Conservation (phyloP, 1,140 invertebrate species). For the Lucilia cuprina region DNA sequence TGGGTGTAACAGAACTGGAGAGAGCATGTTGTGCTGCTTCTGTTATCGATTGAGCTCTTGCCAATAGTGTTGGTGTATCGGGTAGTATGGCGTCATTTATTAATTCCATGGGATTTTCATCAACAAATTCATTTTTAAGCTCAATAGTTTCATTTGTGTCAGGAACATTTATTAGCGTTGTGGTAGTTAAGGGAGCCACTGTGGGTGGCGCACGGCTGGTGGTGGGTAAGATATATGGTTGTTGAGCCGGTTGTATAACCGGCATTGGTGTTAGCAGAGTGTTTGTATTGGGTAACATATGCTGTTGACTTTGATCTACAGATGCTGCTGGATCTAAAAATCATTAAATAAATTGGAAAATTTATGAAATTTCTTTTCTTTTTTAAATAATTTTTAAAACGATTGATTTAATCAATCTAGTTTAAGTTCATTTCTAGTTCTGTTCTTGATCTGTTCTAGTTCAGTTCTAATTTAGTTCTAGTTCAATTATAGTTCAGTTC, state of each 20-base stretch:
- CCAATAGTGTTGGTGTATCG: constrained; percentile 1
- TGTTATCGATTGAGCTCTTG: background rate
- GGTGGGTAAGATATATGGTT: background rate
- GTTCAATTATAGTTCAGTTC: too few relatives aligned
- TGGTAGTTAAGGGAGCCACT: background rate
- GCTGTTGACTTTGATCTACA: too few relatives aligned
- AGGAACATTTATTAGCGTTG: background rate
- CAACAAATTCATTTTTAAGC: constrained; percentile 30
- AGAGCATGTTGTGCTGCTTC: constrained; percentile 14
- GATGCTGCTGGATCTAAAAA: too few relatives aligned
- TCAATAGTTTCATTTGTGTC: constrained; percentile 9
- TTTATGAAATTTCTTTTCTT: too few relatives aligned
- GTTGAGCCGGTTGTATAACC: background rate
- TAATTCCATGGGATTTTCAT: background rate
- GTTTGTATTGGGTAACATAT: too few relatives aligned
- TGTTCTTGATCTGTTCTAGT: too few relatives aligned
- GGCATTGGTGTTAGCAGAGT: background rate
- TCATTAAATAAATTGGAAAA: too few relatives aligned
- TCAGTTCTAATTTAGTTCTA: too few relatives aligned
- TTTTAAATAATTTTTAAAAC: too few relatives aligned
- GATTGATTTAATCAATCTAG: too few relatives aligned
- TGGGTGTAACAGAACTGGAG: background rate
- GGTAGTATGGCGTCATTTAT: background rate
- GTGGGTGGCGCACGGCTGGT: background rate
- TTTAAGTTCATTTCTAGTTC: too few relatives aligned